Evolutionary conservation across 1,140 invertebrate species (phyloP), one percentile per base, ranked within the genome.

Genomic region (Heliconius eleuchia): DNA sequence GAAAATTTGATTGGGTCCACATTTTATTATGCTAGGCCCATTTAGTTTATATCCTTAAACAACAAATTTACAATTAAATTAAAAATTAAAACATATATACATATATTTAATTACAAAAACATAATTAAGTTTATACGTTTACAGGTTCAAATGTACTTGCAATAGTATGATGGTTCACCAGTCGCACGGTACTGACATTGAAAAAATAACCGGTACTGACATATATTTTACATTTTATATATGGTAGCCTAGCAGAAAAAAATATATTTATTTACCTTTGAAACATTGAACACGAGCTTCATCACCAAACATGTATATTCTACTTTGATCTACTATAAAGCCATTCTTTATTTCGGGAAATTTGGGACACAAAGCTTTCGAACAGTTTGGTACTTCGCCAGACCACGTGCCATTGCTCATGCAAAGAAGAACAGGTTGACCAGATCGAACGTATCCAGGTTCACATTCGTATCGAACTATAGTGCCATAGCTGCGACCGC

Each of bases 371-470:
- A 96, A 94, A 16, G 97, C 97, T 96, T 98, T 96, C 77, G 97
- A 96, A 92, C 99, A 99, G 7, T 96, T 96, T 19, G 99, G 99
- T 19, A 99, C 97, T 79, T 97, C 96, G 73, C 97, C 97, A 60
- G 98, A 99, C 99, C 99, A 99, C 9, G 98, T 98, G 37, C 99
- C 99, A 90, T 99, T 98, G 85, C 98, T 98, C 97, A 98, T 98
- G 91, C 99, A 99, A 23, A 99, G 96, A 57, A 99, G 96, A 4
- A 98, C 98, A 42, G 98, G 98, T 89, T 97, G 96, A 46, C 99
- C 99, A 80, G 96, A 96, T 83, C 98, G 95, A 52, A 98, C 96
- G 88, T 99, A 99, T 1, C 99, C 99, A 11, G 98, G 96, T 86
- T 99, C 98, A 91, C 99, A 99, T 91, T 99, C 97, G 91, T 98